These are phyloP conservation scores for Chaetops frenatus DNA, from an alignment of 2,113 vertebrate genomes.

Conservation along the genomic window DNA sequence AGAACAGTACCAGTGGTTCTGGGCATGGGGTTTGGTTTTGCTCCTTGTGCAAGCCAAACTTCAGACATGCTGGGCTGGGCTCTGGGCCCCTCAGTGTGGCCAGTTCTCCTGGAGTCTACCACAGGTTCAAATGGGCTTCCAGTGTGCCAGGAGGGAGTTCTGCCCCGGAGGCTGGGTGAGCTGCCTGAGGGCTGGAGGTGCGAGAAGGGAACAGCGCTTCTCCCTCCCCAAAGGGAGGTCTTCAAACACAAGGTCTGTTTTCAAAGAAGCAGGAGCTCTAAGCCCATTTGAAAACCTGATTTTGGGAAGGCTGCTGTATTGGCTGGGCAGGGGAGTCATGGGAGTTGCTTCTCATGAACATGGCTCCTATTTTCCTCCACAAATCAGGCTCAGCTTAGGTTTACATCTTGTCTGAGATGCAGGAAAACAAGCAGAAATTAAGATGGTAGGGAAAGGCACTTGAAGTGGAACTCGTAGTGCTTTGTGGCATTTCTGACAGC, in stretches of 20 bases:
- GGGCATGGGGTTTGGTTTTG: background rate
- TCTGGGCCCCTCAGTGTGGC: background rate
- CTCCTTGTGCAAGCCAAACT: background rate
- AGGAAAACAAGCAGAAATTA: background rate
- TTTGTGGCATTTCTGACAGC: background rate
- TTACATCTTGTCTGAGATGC: background rate
- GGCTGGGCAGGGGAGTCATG: background rate
- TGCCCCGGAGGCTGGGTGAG: background rate
- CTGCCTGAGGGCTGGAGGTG: background rate
- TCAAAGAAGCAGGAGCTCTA: background rate
- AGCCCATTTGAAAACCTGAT: background rate
- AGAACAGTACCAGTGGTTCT: background rate
- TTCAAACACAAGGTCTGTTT: background rate
- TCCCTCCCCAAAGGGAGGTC: background rate
- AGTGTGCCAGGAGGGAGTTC: background rate
- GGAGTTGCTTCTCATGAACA: background rate
- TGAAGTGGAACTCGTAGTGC: accelerated
- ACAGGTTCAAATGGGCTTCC: background rate
- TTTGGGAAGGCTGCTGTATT: background rate
- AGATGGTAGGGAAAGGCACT: background rate
- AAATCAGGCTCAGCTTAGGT: background rate
- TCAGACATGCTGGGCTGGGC: background rate
- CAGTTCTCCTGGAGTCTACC: background rate
- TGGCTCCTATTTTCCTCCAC: background rate
- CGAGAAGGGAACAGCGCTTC: background rate